A percentile compares a stretch with the other conserved stretches of the same genome.
Evolutionary conservation across 2,888 invertebrate genomes (phyloP).

Genomic region (Herminia tarsipennalis): DNA sequence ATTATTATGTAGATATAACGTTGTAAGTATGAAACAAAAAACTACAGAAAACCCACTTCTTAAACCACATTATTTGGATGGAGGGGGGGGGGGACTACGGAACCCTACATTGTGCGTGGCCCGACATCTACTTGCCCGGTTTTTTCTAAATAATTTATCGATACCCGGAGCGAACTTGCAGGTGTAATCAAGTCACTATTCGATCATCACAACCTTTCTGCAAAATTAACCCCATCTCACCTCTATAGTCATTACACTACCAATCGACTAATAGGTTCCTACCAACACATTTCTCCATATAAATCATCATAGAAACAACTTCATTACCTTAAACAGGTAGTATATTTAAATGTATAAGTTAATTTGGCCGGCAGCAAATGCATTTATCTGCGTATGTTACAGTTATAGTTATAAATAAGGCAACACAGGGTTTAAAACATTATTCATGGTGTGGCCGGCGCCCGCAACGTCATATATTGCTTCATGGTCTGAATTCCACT

Average conservation of each 20-base stretch:
- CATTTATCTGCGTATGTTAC: slow-evolving; percentile 74
- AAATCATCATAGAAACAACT: slow-evolving; percentile 50
- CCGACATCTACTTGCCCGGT: no score
- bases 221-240: no score
- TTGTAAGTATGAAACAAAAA: no score
- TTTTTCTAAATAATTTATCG: no score
- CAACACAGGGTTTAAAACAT: slow-evolving; percentile 58
- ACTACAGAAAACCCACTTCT: no score
- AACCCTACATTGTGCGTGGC: no score
- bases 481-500: slow-evolving; percentile 41
- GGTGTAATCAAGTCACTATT: no score
- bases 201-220: no score
- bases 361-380: slow-evolving; percentile 54
- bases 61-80: no score
- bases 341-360: slow-evolving; percentile 48
- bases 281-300: slow-evolving; percentile 39
- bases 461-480: slow-evolving; percentile 50
- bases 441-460: slow-evolving; percentile 60
- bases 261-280: slow-evolving; percentile 34
- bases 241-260: slow-evolving; percentile 22
- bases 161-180: no score
- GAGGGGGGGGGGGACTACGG: no score
- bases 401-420: slow-evolving; percentile 75
- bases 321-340: slow-evolving; percentile 48
- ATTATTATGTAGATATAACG: no score